Conservation (phyloP, 2,888 invertebrate genomes). For the Meteorus colon region DNA sequence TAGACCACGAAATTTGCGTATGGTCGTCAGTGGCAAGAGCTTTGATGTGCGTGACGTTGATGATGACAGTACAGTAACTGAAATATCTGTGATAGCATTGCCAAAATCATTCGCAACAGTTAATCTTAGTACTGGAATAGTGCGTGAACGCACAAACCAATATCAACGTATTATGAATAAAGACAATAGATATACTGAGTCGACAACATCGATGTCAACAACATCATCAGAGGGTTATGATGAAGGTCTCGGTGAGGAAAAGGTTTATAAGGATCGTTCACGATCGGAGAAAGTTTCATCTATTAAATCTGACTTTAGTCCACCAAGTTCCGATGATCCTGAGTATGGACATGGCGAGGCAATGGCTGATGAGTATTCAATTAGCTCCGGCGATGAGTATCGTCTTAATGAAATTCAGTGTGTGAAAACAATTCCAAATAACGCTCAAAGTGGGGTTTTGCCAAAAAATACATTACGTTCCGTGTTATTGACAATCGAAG, state of each 20-base stretch:
- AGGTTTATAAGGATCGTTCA: slow-evolving; percentile 82
- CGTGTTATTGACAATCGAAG: slow-evolving; percentile 80
- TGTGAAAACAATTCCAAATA: slow-evolving; percentile 60
- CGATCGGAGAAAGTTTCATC: slow-evolving; percentile 75
- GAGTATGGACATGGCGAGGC: slow-evolving; percentile 79
- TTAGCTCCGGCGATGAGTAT: slow-evolving; percentile 75
- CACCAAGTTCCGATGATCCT: slow-evolving; percentile 75
- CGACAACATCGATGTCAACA: slow-evolving; percentile 70
- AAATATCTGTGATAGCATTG: slow-evolving; percentile 79
- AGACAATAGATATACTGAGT: slow-evolving; percentile 67
- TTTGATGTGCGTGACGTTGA: slow-evolving; percentile 85
- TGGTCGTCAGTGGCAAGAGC: slow-evolving; percentile 83
- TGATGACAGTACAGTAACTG: slow-evolving; percentile 79
- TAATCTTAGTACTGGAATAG: slow-evolving; percentile 72
- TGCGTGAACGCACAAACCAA: slow-evolving; percentile 74
- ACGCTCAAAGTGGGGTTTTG: slow-evolving; percentile 60
- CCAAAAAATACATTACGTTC: slow-evolving; percentile 69
- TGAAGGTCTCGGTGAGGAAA: slow-evolving; percentile 79
- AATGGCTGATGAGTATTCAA: slow-evolving; percentile 76
- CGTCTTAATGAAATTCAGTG: slow-evolving; percentile 58
- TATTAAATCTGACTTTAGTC: slow-evolving; percentile 70
- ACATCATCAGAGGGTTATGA: slow-evolving; percentile 73
- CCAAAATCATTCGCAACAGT: slow-evolving; percentile 73
- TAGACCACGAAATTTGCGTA: slow-evolving; percentile 82
- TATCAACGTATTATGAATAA: slow-evolving; percentile 73